A percentile compares a stretch with the other conserved stretches of the same genome.
Evolutionary conservation across 23 tunicate genomes (phyloP).

Genomic region (Botrylloides violaceus): DNA sequence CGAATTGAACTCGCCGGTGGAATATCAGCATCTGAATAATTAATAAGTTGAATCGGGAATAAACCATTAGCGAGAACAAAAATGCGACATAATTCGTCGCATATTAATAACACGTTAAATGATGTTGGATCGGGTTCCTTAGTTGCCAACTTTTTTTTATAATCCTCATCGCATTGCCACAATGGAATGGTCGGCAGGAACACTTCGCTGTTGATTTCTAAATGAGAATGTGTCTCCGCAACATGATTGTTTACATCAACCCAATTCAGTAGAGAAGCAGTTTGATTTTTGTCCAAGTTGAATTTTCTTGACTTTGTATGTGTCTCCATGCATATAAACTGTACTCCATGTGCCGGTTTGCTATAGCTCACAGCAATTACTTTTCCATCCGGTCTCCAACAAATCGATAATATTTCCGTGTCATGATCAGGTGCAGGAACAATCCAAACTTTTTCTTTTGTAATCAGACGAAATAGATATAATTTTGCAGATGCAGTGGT

Average conservation of each 20-base stretch:
- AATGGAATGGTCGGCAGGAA: constrained; percentile 13
- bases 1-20: background rate
- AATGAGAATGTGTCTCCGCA: background rate
- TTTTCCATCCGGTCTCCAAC: constrained; percentile 91
- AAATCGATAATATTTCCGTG: constrained; percentile 33
- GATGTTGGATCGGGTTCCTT: background rate
- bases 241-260: background rate
- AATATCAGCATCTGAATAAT: background rate
- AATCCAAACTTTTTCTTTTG: constrained; percentile 54
- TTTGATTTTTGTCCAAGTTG: background rate
- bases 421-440: constrained; percentile 38
- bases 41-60: constrained; percentile 1
- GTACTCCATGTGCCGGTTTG: constrained; percentile 27
- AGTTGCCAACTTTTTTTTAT: background rate
- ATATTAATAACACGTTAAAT: constrained; percentile 2
- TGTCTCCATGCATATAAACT: constrained; percentile 67
- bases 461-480: constrained; percentile 38
- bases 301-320: background rate
- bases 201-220: constrained; percentile 4
- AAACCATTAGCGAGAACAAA: constrained; percentile 18
- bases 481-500: constrained; percentile 44
- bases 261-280: constrained; percentile 44
- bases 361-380: constrained; percentile 56
- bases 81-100: background rate
- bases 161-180: background rate